These are phyloP conservation scores for Gordius sp. DNA, from an alignment of 2,888 invertebrate species.

Conservation along the genomic window DNA sequence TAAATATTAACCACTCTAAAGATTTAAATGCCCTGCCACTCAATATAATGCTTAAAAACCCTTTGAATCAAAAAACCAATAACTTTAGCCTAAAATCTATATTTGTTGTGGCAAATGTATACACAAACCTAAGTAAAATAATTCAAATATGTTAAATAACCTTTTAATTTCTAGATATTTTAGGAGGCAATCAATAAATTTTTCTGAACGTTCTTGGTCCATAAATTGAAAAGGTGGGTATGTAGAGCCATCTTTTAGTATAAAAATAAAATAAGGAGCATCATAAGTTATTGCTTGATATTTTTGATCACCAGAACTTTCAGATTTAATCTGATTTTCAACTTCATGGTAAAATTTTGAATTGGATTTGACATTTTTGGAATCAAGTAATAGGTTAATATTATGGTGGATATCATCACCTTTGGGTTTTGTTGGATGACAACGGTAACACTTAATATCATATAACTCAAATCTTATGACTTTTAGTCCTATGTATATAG, in stretches of 20 bases:
- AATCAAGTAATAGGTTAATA: too few relatives aligned
- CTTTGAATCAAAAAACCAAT: too few relatives aligned
- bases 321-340: neutral
- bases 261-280: conserved; percentile 31
- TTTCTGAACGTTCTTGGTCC: neutral
- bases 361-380: neutral
- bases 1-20: too few relatives aligned
- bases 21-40: too few relatives aligned
- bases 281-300: too few relatives aligned
- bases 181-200: conserved; percentile 33
- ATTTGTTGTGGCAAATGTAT: too few relatives aligned
- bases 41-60: too few relatives aligned
- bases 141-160: conserved; percentile 1
- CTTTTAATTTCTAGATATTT: conserved; percentile 18
- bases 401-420: too few relatives aligned
- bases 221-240: conserved; percentile 56
- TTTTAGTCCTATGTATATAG: neutral
- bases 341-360: neutral
- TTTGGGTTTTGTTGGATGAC: too few relatives aligned
- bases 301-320: too few relatives aligned
- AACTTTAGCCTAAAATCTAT: too few relatives aligned
- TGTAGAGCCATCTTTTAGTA: conserved; percentile 43
- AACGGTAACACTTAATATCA: neutral
- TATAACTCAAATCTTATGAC: neutral
- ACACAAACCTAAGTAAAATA: conserved; percentile 18